These are phyloP conservation scores for Aphrocallistes beatrix DNA, from an alignment of 37 sponge, comb jelly and placozoan species.

Conservation along the genomic window DNA sequence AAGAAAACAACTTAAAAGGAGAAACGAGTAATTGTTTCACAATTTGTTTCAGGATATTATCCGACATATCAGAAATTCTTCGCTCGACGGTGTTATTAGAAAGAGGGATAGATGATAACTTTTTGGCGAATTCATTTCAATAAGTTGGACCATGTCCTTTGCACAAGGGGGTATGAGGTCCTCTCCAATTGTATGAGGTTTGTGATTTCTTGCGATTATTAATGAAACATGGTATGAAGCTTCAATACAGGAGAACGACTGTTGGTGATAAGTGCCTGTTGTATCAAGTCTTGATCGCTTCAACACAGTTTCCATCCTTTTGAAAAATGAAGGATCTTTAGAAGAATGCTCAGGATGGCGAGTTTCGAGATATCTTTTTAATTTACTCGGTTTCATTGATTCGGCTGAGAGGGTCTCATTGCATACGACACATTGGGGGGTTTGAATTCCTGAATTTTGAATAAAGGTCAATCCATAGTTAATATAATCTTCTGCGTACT, in stretches of 20 bases:
- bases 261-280: neutral
- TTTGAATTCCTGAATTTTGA: too few relatives aligned
- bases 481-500: too few relatives aligned
- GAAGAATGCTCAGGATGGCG: neutral
- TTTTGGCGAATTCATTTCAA: neutral
- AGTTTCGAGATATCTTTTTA: slow-evolving; percentile 5
- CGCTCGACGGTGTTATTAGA: slow-evolving; percentile 8
- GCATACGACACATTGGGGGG: too few relatives aligned
- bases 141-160: neutral
- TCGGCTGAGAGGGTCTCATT: too few relatives aligned
- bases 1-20: slow-evolving; percentile 1
- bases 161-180: slow-evolving; percentile 11
- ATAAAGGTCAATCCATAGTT: too few relatives aligned
- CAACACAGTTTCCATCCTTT: slow-evolving; percentile 10
- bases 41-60: slow-evolving; percentile 12
- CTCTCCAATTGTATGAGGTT: slow-evolving; percentile 16
- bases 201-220: slow-evolving; percentile 2
- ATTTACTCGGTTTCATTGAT: too few relatives aligned
- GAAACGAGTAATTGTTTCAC: neutral
- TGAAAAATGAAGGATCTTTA: slow-evolving; percentile 17
- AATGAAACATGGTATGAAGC: neutral
- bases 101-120: neutral
- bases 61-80: neutral
- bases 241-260: neutral
- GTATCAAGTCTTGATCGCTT: slow-evolving; percentile 16